These are phyloP conservation scores for Sminthurides bifidus DNA, from an alignment of 1,140 invertebrate genomes.

Conservation along the genomic window DNA sequence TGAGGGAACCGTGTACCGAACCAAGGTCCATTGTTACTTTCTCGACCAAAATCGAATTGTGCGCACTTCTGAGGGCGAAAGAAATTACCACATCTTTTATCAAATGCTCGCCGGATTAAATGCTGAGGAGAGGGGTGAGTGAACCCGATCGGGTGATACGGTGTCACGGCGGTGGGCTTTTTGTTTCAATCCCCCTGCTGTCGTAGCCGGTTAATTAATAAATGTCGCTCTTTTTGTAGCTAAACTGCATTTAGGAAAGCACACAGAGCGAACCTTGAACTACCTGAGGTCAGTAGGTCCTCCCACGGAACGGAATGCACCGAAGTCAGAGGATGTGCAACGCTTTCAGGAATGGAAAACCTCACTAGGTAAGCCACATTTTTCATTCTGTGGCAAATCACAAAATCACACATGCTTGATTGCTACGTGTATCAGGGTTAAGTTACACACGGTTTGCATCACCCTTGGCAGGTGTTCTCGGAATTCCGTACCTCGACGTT, in stretches of 20 bases:
- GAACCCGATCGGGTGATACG: no score
- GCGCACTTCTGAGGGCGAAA: constrained; percentile 67
- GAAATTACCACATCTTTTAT: constrained; percentile 96
- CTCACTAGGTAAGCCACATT: constrained; percentile 61
- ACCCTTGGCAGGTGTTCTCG: constrained; percentile 53
- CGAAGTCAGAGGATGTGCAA: constrained; percentile 58
- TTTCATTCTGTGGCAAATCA: no score
- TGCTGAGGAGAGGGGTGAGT: constrained; percentile 63
- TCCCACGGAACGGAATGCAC: constrained; percentile 43
- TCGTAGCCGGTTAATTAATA: no score
- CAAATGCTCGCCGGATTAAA: constrained; percentile 85
- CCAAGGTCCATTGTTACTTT: constrained; percentile 93
- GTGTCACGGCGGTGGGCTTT: no score
- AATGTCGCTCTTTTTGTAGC: no score
- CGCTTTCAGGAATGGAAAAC: constrained; percentile 80
- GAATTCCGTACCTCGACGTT: constrained; percentile 87
- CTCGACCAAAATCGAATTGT: constrained; percentile 85
- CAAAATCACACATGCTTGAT: no score
- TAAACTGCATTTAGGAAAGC: constrained; percentile 72
- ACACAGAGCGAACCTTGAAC: constrained; percentile 61
- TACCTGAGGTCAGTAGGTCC: constrained; percentile 61
- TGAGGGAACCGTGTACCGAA: constrained; percentile 85
- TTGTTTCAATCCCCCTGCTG: no score
- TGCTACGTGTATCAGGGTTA: no score
- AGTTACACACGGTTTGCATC: no score